Percentiles rank a stretch among this genome's conserved stretches.
Conservation (phyloP, 2,797 vertebrate genomes). For the Synaphobranchus kaupii region DNA sequence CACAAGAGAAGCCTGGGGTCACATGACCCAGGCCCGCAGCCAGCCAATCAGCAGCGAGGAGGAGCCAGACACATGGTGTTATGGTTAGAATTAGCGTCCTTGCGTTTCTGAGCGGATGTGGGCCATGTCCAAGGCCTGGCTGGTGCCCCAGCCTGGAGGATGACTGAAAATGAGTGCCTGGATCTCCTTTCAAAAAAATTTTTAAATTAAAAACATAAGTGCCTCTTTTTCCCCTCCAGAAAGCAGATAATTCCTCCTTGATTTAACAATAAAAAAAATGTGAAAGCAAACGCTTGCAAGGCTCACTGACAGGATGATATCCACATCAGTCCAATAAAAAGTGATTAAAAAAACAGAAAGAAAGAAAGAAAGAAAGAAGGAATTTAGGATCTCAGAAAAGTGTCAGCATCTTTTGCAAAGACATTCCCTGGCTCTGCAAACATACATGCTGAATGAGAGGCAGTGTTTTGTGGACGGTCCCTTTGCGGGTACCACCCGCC, state of each 20-base stretch:
- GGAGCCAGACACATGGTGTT: slow-evolving; percentile 78
- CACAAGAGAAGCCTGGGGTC: slow-evolving; percentile 9
- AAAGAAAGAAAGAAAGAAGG: background rate
- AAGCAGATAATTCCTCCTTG: slow-evolving; percentile 72
- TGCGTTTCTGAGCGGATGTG: slow-evolving; percentile 75
- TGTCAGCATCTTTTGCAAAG: background rate
- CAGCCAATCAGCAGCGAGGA: slow-evolving; percentile 71
- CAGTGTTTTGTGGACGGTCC: too few species aligned
- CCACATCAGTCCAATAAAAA: background rate
- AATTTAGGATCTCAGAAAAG: background rate
- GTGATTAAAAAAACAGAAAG: background rate
- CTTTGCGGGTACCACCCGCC: too few species aligned
- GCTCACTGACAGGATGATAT: background rate
- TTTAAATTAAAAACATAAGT: too few species aligned
- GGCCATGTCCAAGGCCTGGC: slow-evolving; percentile 71
- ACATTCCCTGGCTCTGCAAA: background rate
- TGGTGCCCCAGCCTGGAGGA: slow-evolving; percentile 65
- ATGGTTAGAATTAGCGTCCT: slow-evolving; percentile 76
- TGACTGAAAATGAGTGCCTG: slow-evolving; percentile 76
- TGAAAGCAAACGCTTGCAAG: slow-evolving; percentile 36
- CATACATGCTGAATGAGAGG: background rate
- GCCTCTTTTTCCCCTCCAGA: slow-evolving; percentile 51
- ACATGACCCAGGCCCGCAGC: background rate
- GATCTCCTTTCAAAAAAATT: slow-evolving; percentile 41
- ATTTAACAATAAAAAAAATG: slow-evolving; percentile 64